A percentile compares a stretch with the other conserved stretches of the same genome.
Conservation (phyloP, 2,888 invertebrate species). For the Philereme transversata region DNA sequence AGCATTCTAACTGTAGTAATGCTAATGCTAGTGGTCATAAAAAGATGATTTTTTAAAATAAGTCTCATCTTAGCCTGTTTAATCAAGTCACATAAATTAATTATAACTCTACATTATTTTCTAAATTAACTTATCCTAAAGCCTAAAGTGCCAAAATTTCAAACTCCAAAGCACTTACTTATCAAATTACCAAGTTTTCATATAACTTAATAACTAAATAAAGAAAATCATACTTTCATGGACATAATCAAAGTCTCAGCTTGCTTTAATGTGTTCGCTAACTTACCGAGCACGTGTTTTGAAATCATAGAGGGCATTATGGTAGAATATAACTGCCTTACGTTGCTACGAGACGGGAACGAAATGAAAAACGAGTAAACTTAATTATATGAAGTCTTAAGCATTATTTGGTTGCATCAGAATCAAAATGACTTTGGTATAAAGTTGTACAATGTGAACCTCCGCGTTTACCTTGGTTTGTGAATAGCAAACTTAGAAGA, state of each 20-base stretch:
- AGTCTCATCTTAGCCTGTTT: too few relatives aligned
- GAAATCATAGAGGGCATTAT: conserved; percentile 36
- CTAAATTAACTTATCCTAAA: conserved; percentile 4
- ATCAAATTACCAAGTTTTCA: conserved; percentile 24
- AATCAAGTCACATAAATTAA: too few relatives aligned
- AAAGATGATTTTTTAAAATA: too few relatives aligned
- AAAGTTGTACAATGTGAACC: too few relatives aligned
- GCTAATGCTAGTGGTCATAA: too few relatives aligned
- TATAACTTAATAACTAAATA: conserved; percentile 21
- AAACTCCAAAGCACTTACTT: conserved; percentile 15
- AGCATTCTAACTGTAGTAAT: too few relatives aligned
- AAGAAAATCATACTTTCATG: conserved; percentile 22
- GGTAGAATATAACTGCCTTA: background rate
- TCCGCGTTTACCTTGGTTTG: too few relatives aligned
- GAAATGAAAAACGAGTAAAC: background rate
- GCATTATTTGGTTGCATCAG: too few relatives aligned
- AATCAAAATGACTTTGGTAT: too few relatives aligned
- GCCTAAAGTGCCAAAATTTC: conserved; percentile 1
- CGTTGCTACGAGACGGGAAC: background rate
- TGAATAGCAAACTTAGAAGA: too few relatives aligned
- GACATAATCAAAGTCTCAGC: conserved; percentile 21
- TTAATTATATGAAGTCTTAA: too few relatives aligned
- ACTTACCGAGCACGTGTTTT: conserved; percentile 38
- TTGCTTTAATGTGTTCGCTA: conserved; percentile 40
- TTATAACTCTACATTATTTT: too few relatives aligned